Evolutionary conservation across 2,113 vertebrate genomes (phyloP).

Genomic region (Catharus fuscescens): DNA sequence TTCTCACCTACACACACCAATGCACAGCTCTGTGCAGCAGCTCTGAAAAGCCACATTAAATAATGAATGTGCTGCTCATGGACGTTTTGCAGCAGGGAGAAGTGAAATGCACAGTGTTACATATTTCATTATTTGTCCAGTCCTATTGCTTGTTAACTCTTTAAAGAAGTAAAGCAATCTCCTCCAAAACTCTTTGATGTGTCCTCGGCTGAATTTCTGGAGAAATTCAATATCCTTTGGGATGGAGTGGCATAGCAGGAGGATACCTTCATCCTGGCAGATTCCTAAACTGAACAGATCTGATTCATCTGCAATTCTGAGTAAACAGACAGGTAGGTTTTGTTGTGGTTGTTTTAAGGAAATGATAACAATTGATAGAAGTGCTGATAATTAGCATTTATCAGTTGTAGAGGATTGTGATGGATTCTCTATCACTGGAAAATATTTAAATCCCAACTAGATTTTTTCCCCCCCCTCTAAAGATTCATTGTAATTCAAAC

Average conservation of each 20-base stretch:
- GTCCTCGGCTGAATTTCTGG: not conserved
- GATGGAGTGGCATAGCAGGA: not conserved
- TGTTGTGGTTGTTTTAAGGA: not conserved
- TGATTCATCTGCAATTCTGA: not conserved
- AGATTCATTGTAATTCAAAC: not conserved
- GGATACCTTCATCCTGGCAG: not conserved
- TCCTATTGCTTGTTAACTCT: not conserved
- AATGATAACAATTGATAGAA: accelerated
- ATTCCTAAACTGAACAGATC: not conserved
- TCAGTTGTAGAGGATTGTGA: not conserved
- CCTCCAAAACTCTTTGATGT: not conserved
- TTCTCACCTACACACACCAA: not conserved
- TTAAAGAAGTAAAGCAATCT: not conserved
- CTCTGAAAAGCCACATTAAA: not conserved
- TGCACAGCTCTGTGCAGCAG: not conserved
- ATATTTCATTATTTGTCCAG: slow-evolving; percentile 3
- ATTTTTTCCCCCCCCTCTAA: not conserved
- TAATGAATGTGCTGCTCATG: slow-evolving; percentile 5
- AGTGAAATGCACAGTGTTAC: not conserved
- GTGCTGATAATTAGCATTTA: not conserved
- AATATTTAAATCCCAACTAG: not conserved
- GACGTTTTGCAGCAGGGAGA: slow-evolving; percentile 24
- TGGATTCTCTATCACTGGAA: not conserved
- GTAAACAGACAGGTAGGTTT: not conserved
- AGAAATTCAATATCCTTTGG: not conserved